A percentile compares a stretch with the other conserved stretches of the same genome.
phyloP scores from a whole-genome alignment of 2,797 vertebrate genomes.

The Urocyon cinereoargenteus region DNA sequence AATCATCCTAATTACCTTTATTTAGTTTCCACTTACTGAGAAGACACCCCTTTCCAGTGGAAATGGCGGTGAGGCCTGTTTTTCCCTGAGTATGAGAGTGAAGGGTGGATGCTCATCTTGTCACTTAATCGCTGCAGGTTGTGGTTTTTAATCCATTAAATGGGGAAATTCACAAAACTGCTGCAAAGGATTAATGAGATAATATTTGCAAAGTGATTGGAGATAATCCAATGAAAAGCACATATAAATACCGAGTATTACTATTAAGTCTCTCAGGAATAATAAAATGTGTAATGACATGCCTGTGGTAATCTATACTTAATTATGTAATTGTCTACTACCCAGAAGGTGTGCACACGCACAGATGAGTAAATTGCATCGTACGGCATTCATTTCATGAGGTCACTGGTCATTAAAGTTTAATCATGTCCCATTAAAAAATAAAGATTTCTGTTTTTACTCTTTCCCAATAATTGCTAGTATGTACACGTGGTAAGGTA shows the following conservation, averaged over 20 bases:
- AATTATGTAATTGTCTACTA: conserved; percentile 69
- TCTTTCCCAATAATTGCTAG: not conserved
- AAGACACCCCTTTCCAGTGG: not conserved
- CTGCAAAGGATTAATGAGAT: conserved; percentile 67
- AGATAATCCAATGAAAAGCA: conserved; percentile 58
- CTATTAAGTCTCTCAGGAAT: conserved; percentile 58
- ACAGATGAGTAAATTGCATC: not conserved
- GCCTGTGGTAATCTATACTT: conserved; percentile 68
- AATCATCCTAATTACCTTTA: fast-evolving
- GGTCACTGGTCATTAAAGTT: conserved; percentile 72
- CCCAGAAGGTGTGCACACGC: conserved; percentile 65
- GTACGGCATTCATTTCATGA: conserved; percentile 10
- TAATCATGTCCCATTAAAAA: conserved; percentile 70
- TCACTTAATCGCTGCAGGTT: not conserved
- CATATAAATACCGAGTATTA: conserved; percentile 38
- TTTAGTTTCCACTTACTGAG: fast-evolving
- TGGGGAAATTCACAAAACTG: not conserved
- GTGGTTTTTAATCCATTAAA: conserved; percentile 37
- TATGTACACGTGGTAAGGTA: fast-evolving
- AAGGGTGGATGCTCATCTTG: fast-evolving
- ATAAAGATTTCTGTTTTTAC: conserved; percentile 40
- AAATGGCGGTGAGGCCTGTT: fast-evolving
- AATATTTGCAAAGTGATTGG: conserved; percentile 62
- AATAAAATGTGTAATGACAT: conserved; percentile 44
- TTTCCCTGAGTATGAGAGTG: fast-evolving